phyloP scores from a whole-genome alignment of 2,888 invertebrate genomes.

The Ochropleura leucogaster region DNA sequence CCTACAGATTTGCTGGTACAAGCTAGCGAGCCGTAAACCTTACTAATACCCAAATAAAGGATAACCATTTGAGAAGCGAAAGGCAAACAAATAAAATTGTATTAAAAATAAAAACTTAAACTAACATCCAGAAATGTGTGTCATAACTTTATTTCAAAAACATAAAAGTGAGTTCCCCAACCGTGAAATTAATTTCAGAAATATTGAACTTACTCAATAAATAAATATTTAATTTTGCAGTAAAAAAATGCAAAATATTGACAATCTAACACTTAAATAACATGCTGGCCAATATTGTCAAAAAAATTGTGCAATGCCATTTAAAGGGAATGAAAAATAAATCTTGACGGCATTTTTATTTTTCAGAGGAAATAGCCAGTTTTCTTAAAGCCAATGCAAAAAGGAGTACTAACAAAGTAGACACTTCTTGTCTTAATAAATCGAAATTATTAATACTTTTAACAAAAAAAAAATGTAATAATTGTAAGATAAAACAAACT shows the following conservation, averaged over 20 bases:
- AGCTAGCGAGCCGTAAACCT: neutral
- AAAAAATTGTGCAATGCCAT: neutral
- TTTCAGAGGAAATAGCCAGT: neutral
- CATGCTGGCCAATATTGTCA: neutral
- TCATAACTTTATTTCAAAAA: neutral
- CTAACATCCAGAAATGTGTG: neutral
- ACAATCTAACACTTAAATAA: neutral
- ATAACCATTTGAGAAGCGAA: neutral
- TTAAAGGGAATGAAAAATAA: neutral
- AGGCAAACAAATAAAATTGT: neutral
- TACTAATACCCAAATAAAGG: neutral
- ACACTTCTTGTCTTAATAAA: too few species aligned
- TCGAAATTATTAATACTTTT: neutral
- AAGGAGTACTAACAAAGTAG: neutral
- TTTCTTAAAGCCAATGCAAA: neutral
- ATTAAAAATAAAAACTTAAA: neutral
- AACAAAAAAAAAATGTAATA: too few species aligned
- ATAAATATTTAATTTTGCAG: neutral
- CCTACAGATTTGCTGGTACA: conserved; percentile 25
- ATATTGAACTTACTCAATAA: neutral
- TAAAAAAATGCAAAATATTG: conserved; percentile 9
- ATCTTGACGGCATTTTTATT: neutral
- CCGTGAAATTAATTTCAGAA: neutral
- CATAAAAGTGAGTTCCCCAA: neutral
- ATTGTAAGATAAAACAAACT: too few species aligned